Conservation (phyloP, 2,113 vertebrate species). For the Diadophis punctatus region DNA sequence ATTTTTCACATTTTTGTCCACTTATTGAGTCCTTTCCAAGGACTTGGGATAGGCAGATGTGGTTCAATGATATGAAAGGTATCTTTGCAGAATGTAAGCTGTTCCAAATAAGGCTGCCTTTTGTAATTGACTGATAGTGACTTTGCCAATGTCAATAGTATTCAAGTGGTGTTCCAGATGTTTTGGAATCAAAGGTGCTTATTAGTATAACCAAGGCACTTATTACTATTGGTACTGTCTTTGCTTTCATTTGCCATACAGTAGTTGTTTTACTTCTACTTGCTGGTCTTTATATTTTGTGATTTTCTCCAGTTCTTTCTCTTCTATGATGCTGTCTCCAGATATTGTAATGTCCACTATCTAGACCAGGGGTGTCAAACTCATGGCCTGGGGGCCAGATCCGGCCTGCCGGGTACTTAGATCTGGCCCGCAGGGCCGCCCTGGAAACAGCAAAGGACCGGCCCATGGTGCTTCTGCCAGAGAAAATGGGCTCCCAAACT, state of each 20-base stretch:
- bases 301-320: not conserved
- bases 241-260: not conserved
- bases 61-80: not conserved
- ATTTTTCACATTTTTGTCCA: not conserved
- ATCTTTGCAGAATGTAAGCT: not conserved
- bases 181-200: not conserved
- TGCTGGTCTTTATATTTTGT: not conserved
- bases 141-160: not conserved
- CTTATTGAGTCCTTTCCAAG: not conserved
- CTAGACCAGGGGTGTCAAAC: not conserved
- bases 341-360: not conserved
- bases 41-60: not conserved
- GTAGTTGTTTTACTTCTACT: not conserved
- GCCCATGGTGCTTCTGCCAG: too few relatives aligned
- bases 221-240: not conserved
- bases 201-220: not conserved
- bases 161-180: not conserved
- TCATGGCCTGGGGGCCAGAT: too few relatives aligned
- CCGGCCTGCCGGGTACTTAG: too few relatives aligned
- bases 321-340: not conserved
- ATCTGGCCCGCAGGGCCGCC: accelerated
- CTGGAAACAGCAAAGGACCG: too few relatives aligned
- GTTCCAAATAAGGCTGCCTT: not conserved
- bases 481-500: too few relatives aligned
- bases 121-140: not conserved